A percentile compares a stretch with the other conserved stretches of the same genome.
These are phyloP conservation scores for Chrysoperla carnea DNA, from an alignment of 1,140 invertebrate species.

Conservation along the genomic window DNA sequence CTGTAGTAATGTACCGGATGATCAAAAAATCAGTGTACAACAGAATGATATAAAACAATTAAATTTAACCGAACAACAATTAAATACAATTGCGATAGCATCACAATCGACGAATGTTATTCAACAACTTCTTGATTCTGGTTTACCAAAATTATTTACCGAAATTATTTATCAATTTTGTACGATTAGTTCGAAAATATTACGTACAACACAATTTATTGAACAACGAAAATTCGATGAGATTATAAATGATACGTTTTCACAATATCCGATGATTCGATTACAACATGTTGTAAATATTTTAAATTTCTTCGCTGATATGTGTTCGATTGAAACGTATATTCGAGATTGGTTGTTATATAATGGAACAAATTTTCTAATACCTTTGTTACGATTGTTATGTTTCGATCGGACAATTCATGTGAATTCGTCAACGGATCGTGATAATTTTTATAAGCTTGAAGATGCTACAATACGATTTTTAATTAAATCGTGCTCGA, in stretches of 20 bases:
- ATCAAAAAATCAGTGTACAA: too few relatives aligned
- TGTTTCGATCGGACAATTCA: conserved; percentile 33
- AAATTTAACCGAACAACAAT: conserved; percentile 38
- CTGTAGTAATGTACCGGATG: too few relatives aligned
- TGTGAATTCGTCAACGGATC: conserved; percentile 10
- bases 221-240: conserved; percentile 2
- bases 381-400: conserved; percentile 54
- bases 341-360: conserved; percentile 77
- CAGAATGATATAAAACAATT: conserved; percentile 11
- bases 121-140: conserved; percentile 54
- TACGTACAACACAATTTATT: neutral
- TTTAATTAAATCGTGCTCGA: conserved; percentile 61
- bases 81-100: conserved; percentile 53
- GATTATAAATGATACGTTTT: conserved; percentile 11
- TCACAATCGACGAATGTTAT: conserved; percentile 59
- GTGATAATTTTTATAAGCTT: conserved; percentile 35
- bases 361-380: conserved; percentile 64
- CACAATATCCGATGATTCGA: conserved; percentile 27
- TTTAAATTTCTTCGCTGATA: conserved; percentile 61
- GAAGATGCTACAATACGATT: conserved; percentile 60
- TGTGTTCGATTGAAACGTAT: conserved; percentile 50
- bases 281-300: conserved; percentile 39
- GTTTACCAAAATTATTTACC: conserved; percentile 46
- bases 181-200: neutral
- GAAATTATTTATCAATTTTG: conserved; percentile 6